A percentile compares a stretch with the other conserved stretches of the same genome.
These are phyloP conservation scores for Ciona savignyi DNA, from an alignment of 23 tunicate genomes.

Conservation along the genomic window DNA sequence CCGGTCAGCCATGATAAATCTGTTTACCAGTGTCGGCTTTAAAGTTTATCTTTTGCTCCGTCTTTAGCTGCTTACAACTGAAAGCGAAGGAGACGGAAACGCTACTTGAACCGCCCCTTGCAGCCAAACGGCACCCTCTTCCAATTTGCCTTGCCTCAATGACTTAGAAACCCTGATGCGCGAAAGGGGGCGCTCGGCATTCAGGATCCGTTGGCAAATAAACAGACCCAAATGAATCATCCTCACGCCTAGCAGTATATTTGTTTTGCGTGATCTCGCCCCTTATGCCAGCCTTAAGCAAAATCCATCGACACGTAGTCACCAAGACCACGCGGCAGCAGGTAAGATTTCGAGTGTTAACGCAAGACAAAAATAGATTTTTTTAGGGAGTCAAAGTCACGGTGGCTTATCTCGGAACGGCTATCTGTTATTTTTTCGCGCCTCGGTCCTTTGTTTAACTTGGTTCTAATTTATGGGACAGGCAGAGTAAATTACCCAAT, in stretches of 20 bases:
- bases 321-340: neutral
- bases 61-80: neutral
- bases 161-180: neutral
- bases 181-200: constrained; percentile 1
- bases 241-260: neutral
- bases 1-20: neutral
- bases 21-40: neutral
- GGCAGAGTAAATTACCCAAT: neutral
- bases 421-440: neutral
- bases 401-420: neutral
- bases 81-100: neutral
- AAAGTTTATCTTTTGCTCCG: neutral
- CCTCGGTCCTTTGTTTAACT: neutral
- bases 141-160: neutral
- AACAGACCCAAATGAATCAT: neutral
- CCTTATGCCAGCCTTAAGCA: neutral
- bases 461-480: neutral
- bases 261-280: constrained; percentile 1
- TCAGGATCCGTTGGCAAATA: neutral
- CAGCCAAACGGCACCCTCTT: neutral
- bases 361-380: neutral
- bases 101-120: neutral
- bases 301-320: neutral
- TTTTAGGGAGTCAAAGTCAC: neutral
- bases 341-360: neutral